Conservation (phyloP, 2,113 vertebrate species). For the Garra rufa region DNA sequence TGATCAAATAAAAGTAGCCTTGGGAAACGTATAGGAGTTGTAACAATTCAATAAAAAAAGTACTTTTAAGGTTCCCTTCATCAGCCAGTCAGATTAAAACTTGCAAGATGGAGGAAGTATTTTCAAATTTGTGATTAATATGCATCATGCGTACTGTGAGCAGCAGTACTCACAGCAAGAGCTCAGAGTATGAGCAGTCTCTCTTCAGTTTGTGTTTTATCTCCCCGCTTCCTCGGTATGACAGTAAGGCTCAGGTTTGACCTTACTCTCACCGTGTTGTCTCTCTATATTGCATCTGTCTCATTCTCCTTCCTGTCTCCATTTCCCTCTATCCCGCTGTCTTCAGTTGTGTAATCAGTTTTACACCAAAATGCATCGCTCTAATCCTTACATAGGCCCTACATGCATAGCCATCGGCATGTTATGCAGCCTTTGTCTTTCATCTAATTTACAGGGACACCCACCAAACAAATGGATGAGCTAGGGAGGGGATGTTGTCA, state of each 20-base stretch:
- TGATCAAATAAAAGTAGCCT: neutral
- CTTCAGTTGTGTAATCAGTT: constrained; percentile 50
- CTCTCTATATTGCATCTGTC: neutral
- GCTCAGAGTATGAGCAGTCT: neutral
- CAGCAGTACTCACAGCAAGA: neutral
- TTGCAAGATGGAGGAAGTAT: neutral
- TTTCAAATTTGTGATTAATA: neutral
- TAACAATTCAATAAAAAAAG: neutral
- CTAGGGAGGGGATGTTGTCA: constrained; percentile 38
- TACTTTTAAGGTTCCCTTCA: too few species aligned
- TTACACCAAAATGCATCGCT: neutral
- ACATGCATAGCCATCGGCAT: constrained; percentile 37
- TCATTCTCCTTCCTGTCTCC: neutral
- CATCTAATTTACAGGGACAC: constrained; percentile 41
- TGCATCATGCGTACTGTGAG: neutral
- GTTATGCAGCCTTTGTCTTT: constrained; percentile 27
- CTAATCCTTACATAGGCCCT: neutral
- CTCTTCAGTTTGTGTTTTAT: neutral
- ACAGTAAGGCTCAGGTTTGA: neutral
- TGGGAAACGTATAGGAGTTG: neutral
- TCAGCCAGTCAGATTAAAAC: neutral
- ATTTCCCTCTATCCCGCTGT: constrained; percentile 32
- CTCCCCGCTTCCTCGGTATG: neutral
- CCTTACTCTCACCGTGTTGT: neutral
- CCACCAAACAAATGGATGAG: constrained; percentile 54